Conservation (phyloP, 2,888 invertebrate species). For the Drosophila stalkeri region DNA sequence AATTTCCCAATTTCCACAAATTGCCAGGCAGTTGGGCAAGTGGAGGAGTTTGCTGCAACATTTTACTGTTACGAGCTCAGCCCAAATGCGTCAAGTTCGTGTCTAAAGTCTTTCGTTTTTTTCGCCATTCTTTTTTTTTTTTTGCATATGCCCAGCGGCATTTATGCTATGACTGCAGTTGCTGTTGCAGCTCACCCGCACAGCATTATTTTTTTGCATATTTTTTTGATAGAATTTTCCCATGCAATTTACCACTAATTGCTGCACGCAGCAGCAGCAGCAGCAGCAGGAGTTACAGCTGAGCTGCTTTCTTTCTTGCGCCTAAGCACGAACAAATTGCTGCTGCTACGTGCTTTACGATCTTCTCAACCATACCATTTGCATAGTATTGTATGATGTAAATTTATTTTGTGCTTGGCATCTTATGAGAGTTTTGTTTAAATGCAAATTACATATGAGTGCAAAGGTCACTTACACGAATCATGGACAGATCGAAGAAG, state of each 20-base stretch:
- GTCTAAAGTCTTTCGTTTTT: constrained; percentile 64
- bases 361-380: neutral
- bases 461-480: neutral
- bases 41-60: constrained; percentile 26
- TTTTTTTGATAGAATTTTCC: constrained; percentile 71
- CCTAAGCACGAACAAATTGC: constrained; percentile 61
- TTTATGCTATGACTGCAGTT: constrained; percentile 1
- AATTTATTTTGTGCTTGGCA: neutral
- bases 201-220: constrained; percentile 57
- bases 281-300: constrained; percentile 16
- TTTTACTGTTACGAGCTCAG: constrained; percentile 70
- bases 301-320: constrained; percentile 63
- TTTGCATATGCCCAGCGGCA: constrained; percentile 49
- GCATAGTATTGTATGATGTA: neutral
- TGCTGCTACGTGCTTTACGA: constrained; percentile 50
- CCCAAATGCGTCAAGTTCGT: constrained; percentile 72
- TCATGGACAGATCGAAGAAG: neutral
- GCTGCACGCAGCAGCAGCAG: constrained; percentile 68
- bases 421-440: neutral
- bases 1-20: constrained; percentile 64
- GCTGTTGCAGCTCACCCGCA: constrained; percentile 46
- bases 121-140: neutral
- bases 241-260: constrained; percentile 78
- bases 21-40: constrained; percentile 43
- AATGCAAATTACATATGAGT: neutral